These are phyloP conservation scores for Anoncus sp. DNA, from an alignment of 2,888 invertebrate genomes.

Conservation along the genomic window DNA sequence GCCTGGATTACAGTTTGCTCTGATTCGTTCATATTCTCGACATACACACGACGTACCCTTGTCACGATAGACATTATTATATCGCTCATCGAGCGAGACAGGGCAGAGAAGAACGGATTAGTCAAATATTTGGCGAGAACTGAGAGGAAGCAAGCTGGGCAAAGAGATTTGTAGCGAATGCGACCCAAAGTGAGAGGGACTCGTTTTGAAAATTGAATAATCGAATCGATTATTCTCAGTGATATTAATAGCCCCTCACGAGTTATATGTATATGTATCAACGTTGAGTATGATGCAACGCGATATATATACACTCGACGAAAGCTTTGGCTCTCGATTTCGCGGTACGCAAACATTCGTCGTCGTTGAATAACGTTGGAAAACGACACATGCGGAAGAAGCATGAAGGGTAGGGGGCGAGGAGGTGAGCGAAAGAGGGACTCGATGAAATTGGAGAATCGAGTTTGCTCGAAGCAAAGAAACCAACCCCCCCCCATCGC, in stretches of 20 bases:
- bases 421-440: background rate
- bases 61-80: constrained; percentile 7
- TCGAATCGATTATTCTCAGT: constrained; percentile 9
- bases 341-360: too few species aligned
- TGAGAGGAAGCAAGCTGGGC: background rate
- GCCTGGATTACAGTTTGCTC: constrained; percentile 1
- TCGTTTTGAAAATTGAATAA: constrained; percentile 36
- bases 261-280: background rate
- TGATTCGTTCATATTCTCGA: constrained; percentile 5
- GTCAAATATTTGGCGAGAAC: constrained; percentile 39
- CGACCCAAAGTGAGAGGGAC: background rate
- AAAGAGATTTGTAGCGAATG: too few species aligned
- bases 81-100: constrained; percentile 18
- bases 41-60: background rate
- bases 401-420: too few species aligned
- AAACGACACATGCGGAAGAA: constrained; percentile 29
- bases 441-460: constrained; percentile 53
- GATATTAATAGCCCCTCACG: background rate
- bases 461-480: constrained; percentile 48
- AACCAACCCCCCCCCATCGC: background rate
- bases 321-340: too few species aligned
- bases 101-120: background rate
- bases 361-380: constrained; percentile 36
- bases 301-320: too few species aligned
- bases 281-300: too few species aligned